These are phyloP conservation scores for Botia almorhae DNA, from an alignment of 2,797 vertebrate species.

Conservation along the genomic window DNA sequence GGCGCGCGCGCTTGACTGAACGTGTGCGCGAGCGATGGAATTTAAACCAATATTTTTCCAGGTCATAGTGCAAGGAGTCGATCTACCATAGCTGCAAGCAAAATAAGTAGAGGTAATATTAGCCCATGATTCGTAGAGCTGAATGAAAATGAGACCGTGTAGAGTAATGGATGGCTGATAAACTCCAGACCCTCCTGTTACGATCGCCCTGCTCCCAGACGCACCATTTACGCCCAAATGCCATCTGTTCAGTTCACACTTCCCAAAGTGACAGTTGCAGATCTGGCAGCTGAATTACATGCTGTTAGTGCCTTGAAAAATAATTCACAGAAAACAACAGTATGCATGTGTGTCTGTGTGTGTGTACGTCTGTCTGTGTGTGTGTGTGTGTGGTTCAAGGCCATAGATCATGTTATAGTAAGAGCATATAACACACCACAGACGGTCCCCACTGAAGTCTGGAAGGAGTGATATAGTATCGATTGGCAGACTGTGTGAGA, in stretches of 20 bases:
- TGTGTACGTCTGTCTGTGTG: constrained; percentile 30
- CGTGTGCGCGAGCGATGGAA: constrained; percentile 1
- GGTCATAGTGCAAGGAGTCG: constrained; percentile 9
- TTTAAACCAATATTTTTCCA: constrained; percentile 25
- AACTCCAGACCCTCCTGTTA: constrained; percentile 51
- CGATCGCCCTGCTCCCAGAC: constrained; percentile 51
- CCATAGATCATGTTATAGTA: constrained; percentile 52
- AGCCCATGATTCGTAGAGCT: constrained; percentile 27
- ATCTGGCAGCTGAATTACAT: constrained; percentile 54
- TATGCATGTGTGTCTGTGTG: constrained; percentile 23
- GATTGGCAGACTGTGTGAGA: constrained; percentile 36
- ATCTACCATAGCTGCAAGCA: constrained; percentile 11
- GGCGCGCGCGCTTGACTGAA: neutral
- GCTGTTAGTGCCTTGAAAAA: constrained; percentile 53
- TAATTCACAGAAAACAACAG: constrained; percentile 37
- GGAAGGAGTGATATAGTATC: constrained; percentile 50
- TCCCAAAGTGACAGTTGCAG: constrained; percentile 54
- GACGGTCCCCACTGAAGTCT: constrained; percentile 29
- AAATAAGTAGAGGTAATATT: constrained; percentile 38
- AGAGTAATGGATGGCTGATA: constrained; percentile 48
- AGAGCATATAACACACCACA: constrained; percentile 49
- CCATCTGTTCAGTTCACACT: constrained; percentile 60
- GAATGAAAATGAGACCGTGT: constrained; percentile 51
- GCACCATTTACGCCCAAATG: constrained; percentile 51
- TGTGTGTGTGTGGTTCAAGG: constrained; percentile 47